Conservation (phyloP, 2,113 vertebrate species). For the Coracopsis vasa region DNA sequence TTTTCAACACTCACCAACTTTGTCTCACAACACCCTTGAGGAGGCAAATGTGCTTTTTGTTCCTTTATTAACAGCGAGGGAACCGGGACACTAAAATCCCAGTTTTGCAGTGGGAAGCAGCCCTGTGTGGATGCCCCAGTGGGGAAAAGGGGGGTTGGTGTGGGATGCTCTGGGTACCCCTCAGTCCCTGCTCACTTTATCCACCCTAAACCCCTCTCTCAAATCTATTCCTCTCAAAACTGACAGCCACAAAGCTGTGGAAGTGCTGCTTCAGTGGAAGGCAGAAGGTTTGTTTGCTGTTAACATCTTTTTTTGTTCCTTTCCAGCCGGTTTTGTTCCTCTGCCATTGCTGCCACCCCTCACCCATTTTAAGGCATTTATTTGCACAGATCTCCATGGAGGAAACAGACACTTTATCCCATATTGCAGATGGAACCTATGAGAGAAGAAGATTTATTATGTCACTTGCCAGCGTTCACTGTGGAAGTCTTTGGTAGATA, state of each 20-base stretch:
- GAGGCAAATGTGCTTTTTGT: slow-evolving; percentile 31
- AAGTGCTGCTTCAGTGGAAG: rapidly evolving
- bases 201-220: background rate
- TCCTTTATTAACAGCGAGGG: background rate
- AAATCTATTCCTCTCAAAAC: background rate
- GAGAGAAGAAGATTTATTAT: background rate
- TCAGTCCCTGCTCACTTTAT: background rate
- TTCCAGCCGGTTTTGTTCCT: background rate
- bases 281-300: background rate
- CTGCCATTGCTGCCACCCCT: rapidly evolving
- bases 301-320: background rate
- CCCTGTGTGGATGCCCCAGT: rapidly evolving
- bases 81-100: background rate
- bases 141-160: background rate
- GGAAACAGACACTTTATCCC: background rate
- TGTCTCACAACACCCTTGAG: slow-evolving; percentile 39
- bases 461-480: background rate
- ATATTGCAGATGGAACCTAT: background rate
- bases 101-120: background rate
- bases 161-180: background rate
- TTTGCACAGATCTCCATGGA: background rate
- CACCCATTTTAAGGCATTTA: background rate
- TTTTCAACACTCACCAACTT: slow-evolving; percentile 55
- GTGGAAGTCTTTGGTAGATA: background rate
- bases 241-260: background rate